Conservation (phyloP, 2,888 invertebrate genomes). For the Thera britannica region DNA sequence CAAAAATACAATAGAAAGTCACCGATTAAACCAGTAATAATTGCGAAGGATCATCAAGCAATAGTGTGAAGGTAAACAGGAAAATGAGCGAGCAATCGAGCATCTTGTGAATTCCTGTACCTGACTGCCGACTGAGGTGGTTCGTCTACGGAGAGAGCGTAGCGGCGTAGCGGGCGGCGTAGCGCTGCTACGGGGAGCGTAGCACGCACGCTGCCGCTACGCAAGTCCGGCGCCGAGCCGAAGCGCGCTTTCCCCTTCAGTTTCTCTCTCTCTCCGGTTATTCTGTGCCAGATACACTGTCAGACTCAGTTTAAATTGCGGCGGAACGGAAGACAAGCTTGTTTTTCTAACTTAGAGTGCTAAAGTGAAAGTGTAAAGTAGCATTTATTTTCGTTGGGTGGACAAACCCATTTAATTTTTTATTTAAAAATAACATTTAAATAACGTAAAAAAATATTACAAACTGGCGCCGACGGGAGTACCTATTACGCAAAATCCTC, state of each 20-base stretch:
- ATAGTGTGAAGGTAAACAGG: conserved; percentile 22
- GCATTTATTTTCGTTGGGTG: too few species aligned
- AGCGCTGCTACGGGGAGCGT: conserved; percentile 70
- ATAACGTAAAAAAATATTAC: too few species aligned
- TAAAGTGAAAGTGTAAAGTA: too few species aligned
- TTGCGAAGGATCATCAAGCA: conserved; percentile 29
- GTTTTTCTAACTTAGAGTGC: too few species aligned
- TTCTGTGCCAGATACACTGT: conserved; percentile 63
- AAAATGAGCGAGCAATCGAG: conserved; percentile 13
- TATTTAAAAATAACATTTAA: too few species aligned
- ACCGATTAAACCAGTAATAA: conserved; percentile 6
- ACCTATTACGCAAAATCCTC: too few species aligned
- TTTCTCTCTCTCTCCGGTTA: conserved; percentile 53
- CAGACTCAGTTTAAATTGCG: background rate
- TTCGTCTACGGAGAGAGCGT: conserved; percentile 93
- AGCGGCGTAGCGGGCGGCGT: conserved; percentile 87
- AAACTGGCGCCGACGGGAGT: too few species aligned
- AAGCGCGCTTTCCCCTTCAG: conserved; percentile 72
- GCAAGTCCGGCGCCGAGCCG: conserved; percentile 86
- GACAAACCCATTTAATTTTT: too few species aligned
- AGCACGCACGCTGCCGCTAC: conserved; percentile 67
- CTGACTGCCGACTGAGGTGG: conserved; percentile 82
- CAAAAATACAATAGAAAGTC: conserved; percentile 1
- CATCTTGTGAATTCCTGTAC: conserved; percentile 50
- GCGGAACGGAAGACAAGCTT: too few species aligned